These are phyloP conservation scores for Atopsyche davidsoni DNA, from an alignment of 1,140 invertebrate genomes.

Conservation along the genomic window DNA sequence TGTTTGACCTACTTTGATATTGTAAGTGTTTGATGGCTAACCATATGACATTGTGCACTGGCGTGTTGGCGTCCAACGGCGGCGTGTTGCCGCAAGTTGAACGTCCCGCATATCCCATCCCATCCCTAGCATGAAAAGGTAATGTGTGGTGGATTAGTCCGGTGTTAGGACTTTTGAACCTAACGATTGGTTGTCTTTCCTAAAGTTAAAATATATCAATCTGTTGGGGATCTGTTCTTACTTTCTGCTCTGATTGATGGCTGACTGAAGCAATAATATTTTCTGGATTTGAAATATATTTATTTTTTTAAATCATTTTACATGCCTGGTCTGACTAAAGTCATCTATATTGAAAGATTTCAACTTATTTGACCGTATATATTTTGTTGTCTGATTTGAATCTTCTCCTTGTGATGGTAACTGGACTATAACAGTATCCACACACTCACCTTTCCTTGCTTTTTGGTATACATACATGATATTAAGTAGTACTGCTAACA, in stretches of 20 bases:
- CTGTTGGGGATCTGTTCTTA: conserved; percentile 39
- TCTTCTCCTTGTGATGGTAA: conserved; percentile 31
- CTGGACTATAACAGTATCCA: conserved; percentile 42
- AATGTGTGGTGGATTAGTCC: conserved; percentile 31
- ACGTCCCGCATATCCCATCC: conserved; percentile 10
- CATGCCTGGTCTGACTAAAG: conserved; percentile 27
- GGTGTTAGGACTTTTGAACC: conserved; percentile 19
- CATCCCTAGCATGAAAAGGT: conserved; percentile 29
- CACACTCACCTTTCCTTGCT: conserved; percentile 47
- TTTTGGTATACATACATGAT: conserved; percentile 4
- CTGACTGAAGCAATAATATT: conserved; percentile 32
- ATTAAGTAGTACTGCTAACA: conserved; percentile 9
- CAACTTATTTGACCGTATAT: too few relatives aligned
- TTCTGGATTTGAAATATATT: conserved; percentile 10
- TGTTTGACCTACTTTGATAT: not conserved
- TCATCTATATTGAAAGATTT: too few relatives aligned
- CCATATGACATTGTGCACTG: conserved; percentile 7
- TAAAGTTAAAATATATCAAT: conserved; percentile 30
- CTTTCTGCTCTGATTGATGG: conserved; percentile 40
- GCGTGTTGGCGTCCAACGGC: conserved; percentile 2
- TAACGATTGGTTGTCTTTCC: too few relatives aligned
- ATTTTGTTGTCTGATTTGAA: conserved; percentile 17
- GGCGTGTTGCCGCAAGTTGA: not conserved
- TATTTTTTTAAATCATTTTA: conserved; percentile 18
- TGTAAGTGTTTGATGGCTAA: conserved; percentile 18